Evolutionary conservation across 2,113 vertebrate species (phyloP).

Genomic region (Cinclus mexicanus): DNA sequence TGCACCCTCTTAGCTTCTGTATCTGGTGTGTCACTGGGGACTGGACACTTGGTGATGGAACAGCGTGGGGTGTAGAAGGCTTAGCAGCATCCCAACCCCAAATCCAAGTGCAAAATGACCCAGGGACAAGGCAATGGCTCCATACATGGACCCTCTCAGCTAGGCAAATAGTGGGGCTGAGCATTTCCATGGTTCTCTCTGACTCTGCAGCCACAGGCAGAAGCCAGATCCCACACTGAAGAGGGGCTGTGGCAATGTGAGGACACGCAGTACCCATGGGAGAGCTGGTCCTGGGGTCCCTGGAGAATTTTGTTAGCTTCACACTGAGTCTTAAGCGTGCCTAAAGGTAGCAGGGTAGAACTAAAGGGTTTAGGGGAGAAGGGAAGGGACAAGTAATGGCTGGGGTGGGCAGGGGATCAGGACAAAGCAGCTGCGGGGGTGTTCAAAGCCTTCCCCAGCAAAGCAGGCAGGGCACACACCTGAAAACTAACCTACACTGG

Average conservation of each 20-base stretch:
- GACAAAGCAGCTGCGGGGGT: background rate
- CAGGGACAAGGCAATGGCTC: background rate
- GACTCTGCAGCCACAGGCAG: background rate
- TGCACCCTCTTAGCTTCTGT: conserved; percentile 1
- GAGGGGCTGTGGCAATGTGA: background rate
- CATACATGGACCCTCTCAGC: background rate
- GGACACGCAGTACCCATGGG: background rate
- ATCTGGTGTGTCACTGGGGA: background rate
- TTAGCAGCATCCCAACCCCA: background rate
- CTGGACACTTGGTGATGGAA: background rate
- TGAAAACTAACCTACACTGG: background rate
- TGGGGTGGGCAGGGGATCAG: background rate
- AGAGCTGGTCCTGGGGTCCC: background rate
- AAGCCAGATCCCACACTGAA: background rate
- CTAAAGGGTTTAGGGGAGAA: background rate
- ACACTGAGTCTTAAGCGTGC: accelerated
- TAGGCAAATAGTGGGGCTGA: background rate
- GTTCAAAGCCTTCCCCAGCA: background rate
- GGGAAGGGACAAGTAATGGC: background rate
- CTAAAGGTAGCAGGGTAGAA: background rate
- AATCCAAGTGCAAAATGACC: accelerated
- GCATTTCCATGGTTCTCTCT: background rate
- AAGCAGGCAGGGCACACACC: conserved; percentile 3
- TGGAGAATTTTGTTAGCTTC: background rate
- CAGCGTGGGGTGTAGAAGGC: background rate